Conservation (phyloP, 92 coral and sea anemone genomes). For the Isaurus tuberculatus region DNA sequence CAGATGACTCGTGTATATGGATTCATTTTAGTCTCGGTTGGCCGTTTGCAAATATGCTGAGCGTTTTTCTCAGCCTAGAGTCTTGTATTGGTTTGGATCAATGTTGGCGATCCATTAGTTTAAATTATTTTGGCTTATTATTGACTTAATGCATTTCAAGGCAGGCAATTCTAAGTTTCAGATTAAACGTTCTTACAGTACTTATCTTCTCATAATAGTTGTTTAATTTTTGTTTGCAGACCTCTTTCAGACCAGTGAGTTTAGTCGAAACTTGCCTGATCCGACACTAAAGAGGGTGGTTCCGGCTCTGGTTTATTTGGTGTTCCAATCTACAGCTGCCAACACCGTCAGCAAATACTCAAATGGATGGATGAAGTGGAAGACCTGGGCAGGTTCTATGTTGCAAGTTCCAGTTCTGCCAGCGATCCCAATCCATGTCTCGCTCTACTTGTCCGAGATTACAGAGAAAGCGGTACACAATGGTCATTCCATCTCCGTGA, state of each 20-base stretch:
- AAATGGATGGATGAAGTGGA: constrained; percentile 40
- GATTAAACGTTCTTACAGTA: constrained; percentile 3
- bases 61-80: constrained; percentile 21
- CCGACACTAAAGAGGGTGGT: neutral
- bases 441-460: constrained; percentile 34
- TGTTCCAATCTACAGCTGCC: neutral
- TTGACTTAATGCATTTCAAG: neutral
- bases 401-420: constrained; percentile 41
- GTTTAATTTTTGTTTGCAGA: constrained; percentile 27
- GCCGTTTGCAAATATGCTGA: constrained; percentile 21
- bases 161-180: constrained; percentile 5
- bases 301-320: neutral
- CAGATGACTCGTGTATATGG: constrained; percentile 21
- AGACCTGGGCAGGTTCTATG: constrained; percentile 37
- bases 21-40: constrained; percentile 19
- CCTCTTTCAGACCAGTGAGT: constrained; percentile 15
- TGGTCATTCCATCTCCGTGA: constrained; percentile 30
- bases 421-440: constrained; percentile 43
- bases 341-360: constrained; percentile 29
- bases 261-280: constrained; percentile 4
- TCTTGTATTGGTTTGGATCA: constrained; percentile 12
- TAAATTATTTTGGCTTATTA: neutral
- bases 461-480: constrained; percentile 16
- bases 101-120: constrained; percentile 1
- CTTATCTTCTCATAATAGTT: neutral